Evolutionary conservation across 2,113 vertebrate genomes (phyloP).

Genomic region (Cochlearius cochlearius): DNA sequence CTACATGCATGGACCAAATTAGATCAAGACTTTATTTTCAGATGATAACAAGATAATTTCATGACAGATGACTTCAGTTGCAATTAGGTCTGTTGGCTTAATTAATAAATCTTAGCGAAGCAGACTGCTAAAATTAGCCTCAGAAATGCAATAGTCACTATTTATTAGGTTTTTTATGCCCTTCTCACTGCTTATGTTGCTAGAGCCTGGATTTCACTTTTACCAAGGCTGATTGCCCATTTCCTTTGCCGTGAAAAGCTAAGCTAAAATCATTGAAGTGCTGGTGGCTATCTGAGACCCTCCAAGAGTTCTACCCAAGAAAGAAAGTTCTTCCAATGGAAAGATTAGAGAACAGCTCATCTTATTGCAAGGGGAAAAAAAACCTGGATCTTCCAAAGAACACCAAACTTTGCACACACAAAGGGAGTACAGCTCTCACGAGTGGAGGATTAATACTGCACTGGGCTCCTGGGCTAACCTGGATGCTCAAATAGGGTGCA

Average conservation of each 20-base stretch:
- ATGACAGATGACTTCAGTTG: neutral
- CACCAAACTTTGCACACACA: accelerated
- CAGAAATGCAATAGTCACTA: neutral
- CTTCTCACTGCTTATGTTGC: neutral
- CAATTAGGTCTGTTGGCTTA: neutral
- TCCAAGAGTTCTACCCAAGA: neutral
- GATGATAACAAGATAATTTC: neutral
- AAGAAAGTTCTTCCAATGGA: neutral
- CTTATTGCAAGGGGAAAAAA: neutral
- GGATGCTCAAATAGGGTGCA: neutral
- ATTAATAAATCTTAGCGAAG: neutral
- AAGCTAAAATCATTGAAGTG: neutral
- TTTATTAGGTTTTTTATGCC: neutral
- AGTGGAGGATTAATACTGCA: neutral
- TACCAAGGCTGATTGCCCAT: neutral
- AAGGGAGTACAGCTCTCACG: neutral
- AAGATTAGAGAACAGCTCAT: neutral
- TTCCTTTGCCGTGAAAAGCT: neutral
- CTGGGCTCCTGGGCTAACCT: neutral
- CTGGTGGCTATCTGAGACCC: neutral
- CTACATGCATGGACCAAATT: neutral
- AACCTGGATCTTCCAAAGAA: neutral
- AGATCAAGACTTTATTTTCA: neutral
- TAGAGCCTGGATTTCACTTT: neutral
- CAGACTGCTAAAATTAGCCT: neutral